Base-by-base conservation (phyloP, 2,113 vertebrate species). In the Caretta caretta region DNA sequence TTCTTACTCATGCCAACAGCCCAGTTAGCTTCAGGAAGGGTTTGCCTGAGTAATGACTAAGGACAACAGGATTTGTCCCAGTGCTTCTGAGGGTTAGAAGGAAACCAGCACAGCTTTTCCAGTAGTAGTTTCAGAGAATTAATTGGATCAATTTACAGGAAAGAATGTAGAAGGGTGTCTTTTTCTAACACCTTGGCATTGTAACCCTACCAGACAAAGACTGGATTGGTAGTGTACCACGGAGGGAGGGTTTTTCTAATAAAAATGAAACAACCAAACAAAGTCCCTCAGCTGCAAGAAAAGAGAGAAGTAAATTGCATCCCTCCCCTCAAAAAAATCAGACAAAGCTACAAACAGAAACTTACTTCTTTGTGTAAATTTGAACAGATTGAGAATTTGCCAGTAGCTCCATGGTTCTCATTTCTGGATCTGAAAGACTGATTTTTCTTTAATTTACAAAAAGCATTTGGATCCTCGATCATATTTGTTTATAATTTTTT, bases 381-480 rank as follows among this genome's bases (percentile, higher is more conserved):
- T 83, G 53, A 93, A 86, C 22, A 94, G 87, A 62, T 20, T 88
- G 31, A 81, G 93, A 89, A 93, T 72, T 62, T 75, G 87, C 51
- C 4, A 6, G 22, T 82, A 83, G 25, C n/a, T 91, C 88, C 69
- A 94, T 35, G 87, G 62, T 57, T 86, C 46, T 94, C 85, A 86
- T 59, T 27, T 9, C 53, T 46, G 8, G 25, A 83, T 25, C 72
- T 24, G 38, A 76, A 76, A 76, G 11, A 38, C n/a, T 46, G 72
- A 13, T 46, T 25, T 62, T 62, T 75, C 69, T 76, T 76, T 72
- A 50, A 65, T n/a, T 5, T 0, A 2, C 88, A 90, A 3, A 94
- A 96, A 89, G 89, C 69, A 19, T 38, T 88, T 69, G 31, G 31
- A n/a, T n/a, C 13, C 20, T 38, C 46, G 92, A 8, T 90, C 84